Base-by-base conservation (phyloP, 2,888 invertebrate genomes). In the Noctua janthe region DNA sequence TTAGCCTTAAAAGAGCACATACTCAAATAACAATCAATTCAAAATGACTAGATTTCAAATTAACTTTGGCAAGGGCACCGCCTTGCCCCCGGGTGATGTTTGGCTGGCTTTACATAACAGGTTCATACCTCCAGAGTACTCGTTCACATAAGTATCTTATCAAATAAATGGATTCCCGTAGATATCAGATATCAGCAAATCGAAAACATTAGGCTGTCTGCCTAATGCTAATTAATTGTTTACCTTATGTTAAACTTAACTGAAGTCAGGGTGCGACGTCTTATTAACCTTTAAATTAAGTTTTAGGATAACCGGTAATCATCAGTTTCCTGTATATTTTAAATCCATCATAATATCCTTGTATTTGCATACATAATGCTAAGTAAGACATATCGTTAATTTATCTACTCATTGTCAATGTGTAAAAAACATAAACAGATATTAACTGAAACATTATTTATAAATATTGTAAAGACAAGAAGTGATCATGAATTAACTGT, bases 221-320 rank as follows among this genome's bases (percentile, higher is more conserved):
- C 11, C 17, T 47, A 70, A 85, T 59, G 56, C 56, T 64, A 82
- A 82, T 74, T 82, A 70, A 70, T 72, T 64, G 39, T 23, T 35
- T 49, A 29, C 35, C 29, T 5, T 76, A 84, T 66, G 66, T 74
- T 29, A 85, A 83, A 71, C 69, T 29, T 2, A 71, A 43, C 23
- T 35, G 23, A 29, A 35, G 8, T 35, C 62, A 10, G 23, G 43
- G 54, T 82, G 76, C 66, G 54, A 74, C 73, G 17, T 11, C 77
- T 86, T 35, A 86, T 84, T 84, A 83, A 78, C 83, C 77, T 86
- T 82, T 86, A 51, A n/a, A 76, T 56, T 29, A 10, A 67, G 23
- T 54, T 82, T 82, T 82, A 64, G 66, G 71, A 69, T 59, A 72
- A 64, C 56, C 64, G 54, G 64, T 54, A 35, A 72, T 81, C 20